Conservation (phyloP, 2,113 vertebrate species). For the Bos indicus region DNA sequence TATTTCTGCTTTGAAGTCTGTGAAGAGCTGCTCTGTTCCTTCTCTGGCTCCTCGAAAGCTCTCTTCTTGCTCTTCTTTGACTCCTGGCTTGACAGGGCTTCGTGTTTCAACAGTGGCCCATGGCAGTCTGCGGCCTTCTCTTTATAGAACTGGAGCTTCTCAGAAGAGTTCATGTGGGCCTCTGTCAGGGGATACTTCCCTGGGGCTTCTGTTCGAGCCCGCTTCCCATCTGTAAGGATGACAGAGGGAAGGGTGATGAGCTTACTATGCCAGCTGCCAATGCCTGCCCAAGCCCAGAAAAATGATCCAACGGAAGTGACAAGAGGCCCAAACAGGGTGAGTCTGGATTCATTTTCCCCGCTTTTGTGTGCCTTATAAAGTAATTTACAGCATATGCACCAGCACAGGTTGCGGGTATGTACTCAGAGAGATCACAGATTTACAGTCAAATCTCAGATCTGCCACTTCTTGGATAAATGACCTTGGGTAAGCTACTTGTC, state of each 20-base stretch:
- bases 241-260: background rate
- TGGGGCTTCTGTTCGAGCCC: conserved; percentile 73
- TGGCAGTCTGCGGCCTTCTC: conserved; percentile 71
- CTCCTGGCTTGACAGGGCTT: conserved; percentile 45
- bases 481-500: background rate
- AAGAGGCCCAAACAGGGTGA: background rate
- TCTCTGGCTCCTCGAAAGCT: conserved; percentile 71
- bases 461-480: background rate
- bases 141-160: conserved; percentile 89
- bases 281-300: background rate
- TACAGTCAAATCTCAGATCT: background rate
- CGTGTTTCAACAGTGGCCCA: conserved; percentile 55
- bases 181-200: conserved; percentile 60
- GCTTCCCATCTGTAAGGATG: conserved; percentile 87
- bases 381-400: fast-evolving
- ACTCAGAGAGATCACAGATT: background rate
- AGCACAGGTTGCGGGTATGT: background rate
- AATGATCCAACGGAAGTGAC: background rate
- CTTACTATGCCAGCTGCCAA: fast-evolving
- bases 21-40: conserved; percentile 44
- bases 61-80: conserved; percentile 81
- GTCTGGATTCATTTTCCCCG: background rate
- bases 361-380: no score
- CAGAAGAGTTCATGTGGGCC: conserved; percentile 61
- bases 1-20: conserved; percentile 82